A percentile compares a stretch with the other conserved stretches of the same genome.
Conservation (phyloP, 1,140 invertebrate species). For the Campodea augens region DNA sequence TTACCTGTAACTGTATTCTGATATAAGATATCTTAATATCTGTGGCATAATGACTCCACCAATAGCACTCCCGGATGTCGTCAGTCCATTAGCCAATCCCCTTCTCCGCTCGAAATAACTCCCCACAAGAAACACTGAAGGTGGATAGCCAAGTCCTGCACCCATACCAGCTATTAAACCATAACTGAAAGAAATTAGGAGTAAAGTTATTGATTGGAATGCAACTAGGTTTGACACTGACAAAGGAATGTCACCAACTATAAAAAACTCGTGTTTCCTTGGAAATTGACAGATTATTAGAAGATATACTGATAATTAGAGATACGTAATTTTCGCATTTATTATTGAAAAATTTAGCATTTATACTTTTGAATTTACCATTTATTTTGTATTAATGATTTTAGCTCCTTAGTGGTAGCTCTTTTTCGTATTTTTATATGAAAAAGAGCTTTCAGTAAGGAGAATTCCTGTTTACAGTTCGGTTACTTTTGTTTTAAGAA, state of each 20-base stretch:
- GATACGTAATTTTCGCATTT: no score
- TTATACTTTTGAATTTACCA: no score
- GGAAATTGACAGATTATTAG: no score
- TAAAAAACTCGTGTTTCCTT: not conserved
- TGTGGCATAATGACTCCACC: constrained; percentile 55
- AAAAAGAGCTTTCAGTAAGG: no score
- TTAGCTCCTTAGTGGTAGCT: no score
- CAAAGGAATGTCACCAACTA: no score
- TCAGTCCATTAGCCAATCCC: constrained; percentile 70
- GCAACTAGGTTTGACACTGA: not conserved
- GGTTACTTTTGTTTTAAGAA: no score
- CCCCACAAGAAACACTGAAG: constrained; percentile 77
- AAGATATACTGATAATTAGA: no score
- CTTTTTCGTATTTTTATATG: no score
- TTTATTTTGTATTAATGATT: no score
- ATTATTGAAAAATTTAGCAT: no score
- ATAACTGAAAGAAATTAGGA: constrained; percentile 35
- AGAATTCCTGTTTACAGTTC: no score
- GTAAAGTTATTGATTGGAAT: not conserved
- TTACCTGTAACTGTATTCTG: constrained; percentile 52
- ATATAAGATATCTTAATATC: constrained; percentile 45
- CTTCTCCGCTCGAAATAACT: constrained; percentile 63
- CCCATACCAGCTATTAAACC: constrained; percentile 60
- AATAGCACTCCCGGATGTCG: constrained; percentile 70
- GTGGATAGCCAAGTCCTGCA: constrained; percentile 59